phyloP scores from a whole-genome alignment of 2,888 invertebrate species.

The Periphyllus acericola region DNA sequence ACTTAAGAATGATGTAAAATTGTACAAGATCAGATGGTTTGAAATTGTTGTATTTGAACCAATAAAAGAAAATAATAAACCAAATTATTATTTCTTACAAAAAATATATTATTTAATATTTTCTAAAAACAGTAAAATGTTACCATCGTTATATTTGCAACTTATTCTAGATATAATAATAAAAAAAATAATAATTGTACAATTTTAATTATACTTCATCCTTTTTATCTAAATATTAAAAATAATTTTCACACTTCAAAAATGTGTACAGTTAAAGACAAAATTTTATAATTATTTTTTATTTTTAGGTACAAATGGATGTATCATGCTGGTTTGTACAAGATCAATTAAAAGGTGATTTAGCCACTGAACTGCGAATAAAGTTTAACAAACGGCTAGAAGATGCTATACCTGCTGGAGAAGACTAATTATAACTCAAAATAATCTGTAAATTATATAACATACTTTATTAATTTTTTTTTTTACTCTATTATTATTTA shows the following conservation, averaged over 20 bases:
- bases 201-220: too few relatives aligned
- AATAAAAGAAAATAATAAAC: background rate
- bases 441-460: conserved; percentile 43
- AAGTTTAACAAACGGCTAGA: conserved; percentile 95
- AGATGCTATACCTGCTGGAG: conserved; percentile 98
- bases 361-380: conserved; percentile 90
- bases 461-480: conserved; percentile 13
- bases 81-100: background rate
- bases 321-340: conserved; percentile 93
- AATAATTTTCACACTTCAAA: background rate
- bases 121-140: background rate
- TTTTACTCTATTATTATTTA: conserved; percentile 8
- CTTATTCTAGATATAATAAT: background rate
- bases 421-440: conserved; percentile 76
- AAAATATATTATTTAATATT: background rate
- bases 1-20: background rate
- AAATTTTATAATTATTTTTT: background rate
- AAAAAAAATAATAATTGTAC: background rate
- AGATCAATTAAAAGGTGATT: conserved; percentile 95
- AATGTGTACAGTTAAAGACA: background rate
- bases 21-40: background rate
- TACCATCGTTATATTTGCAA: background rate
- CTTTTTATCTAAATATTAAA: too few relatives aligned
- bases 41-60: background rate
- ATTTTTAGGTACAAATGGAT: conserved; percentile 81